Evolutionary conservation across 2,113 vertebrate species (phyloP), one percentile per base, ranked within the genome.

Genomic region (Octodon degus): DNA sequence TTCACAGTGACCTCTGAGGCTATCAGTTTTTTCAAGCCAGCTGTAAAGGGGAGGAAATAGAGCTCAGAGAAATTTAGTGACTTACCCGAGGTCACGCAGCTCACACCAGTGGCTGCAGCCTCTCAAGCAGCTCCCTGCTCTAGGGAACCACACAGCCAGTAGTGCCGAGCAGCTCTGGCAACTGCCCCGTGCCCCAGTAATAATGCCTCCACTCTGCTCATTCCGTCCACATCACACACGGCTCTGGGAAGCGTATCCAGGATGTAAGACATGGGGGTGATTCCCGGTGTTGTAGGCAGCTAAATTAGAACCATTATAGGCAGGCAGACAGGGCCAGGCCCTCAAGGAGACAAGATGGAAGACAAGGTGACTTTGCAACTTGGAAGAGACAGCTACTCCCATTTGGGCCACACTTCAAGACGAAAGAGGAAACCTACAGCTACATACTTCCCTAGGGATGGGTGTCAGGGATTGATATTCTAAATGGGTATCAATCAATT

Each of bases 31-130:
- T 50, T 70, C 72, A 92, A 7, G 22, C 55, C 24, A 43, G 1
- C 76, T 83, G 74, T 85, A 50, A 24, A 77, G 74, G 7, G 0
- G 47, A 80, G 77, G 77, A 80, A 80, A 53, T 17, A 53, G 47
- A 53, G 30, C 27, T 32, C 30, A 32, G 77, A 32, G 77, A 77
- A 47, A 47, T 53, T 50, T 50, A 77, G 25, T 16, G 34, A n/a
- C 30, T 94, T 60, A 58, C 72, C 89, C 16, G 14, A 96, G 34
- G 47, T 82, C 65, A 74, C 34, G 84, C 55, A 89, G 62, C 86
- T 92, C 47, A 27, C 17, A 50, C 7, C 32, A 65, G 50, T 93
- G 37, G 81, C 72, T 1, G 6, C 34, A 80, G 80, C 55, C 80
- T 93, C 79, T 84, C 50, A 84, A 63, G 32, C 32, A 55, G 72